Percentiles rank a stretch among this genome's conserved stretches.
phyloP scores from a whole-genome alignment of 2,888 invertebrate species.

The Lordiphosa andalusiaca region DNA sequence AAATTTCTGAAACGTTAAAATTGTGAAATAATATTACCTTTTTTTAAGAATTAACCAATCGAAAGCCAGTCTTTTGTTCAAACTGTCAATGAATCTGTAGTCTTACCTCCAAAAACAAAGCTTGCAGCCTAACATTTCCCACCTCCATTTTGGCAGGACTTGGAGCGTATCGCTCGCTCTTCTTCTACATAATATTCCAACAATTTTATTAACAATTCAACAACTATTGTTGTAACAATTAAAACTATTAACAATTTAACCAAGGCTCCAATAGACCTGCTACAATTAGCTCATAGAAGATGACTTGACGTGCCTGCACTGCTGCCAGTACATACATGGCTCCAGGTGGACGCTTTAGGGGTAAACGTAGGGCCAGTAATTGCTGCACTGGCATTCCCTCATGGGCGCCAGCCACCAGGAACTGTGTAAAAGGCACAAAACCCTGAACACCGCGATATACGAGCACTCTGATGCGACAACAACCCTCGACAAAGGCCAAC shows the following conservation, averaged over 20 bases:
- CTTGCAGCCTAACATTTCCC: no score
- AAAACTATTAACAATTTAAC: slow-evolving; percentile 37
- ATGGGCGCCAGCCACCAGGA: slow-evolving; percentile 27
- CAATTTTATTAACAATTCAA: no score
- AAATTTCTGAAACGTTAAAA: no score
- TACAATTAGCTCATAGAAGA: slow-evolving; percentile 70
- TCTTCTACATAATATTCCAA: no score
- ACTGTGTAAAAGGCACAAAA: slow-evolving; percentile 73
- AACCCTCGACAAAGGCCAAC: slow-evolving; percentile 81
- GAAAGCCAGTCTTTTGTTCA: no score
- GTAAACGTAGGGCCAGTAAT: slow-evolving; percentile 51
- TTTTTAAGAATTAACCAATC: no score
- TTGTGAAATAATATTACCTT: no score
- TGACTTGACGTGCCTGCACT: slow-evolving; percentile 40
- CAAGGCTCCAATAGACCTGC: slow-evolving; percentile 60
- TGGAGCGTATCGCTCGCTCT: no score
- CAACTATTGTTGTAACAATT: no score
- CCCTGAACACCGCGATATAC: slow-evolving; percentile 79
- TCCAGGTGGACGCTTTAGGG: slow-evolving; percentile 28
- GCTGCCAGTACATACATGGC: slow-evolving; percentile 54
- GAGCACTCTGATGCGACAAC: slow-evolving; percentile 63
- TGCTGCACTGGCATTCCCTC: slow-evolving; percentile 36
- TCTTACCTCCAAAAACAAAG: no score
- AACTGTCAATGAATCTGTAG: no score
- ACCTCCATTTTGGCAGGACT: no score